These are phyloP conservation scores for Coryphaenoides rupestris DNA, from an alignment of 2,113 vertebrate species.

Conservation along the genomic window DNA sequence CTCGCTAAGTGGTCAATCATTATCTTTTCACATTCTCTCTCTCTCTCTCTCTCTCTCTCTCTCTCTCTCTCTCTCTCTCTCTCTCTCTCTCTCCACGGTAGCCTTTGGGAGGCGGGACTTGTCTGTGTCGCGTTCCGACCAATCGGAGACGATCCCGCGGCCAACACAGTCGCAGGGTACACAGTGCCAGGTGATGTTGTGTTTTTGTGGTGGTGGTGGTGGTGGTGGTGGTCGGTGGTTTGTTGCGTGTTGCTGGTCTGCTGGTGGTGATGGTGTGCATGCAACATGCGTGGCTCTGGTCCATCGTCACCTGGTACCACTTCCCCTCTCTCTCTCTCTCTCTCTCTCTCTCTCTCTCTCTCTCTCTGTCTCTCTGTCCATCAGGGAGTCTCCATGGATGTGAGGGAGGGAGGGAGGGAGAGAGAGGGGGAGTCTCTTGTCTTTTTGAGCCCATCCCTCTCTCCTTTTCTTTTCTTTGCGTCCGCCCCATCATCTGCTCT, in stretches of 20 bases:
- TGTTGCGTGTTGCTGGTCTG: conserved; percentile 39
- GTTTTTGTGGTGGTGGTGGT: background rate
- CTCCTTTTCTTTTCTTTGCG: conserved; percentile 4
- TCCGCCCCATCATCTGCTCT: conserved; percentile 29
- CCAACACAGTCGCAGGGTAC: conserved; percentile 65
- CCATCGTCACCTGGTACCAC: conserved; percentile 16
- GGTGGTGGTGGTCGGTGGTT: background rate
- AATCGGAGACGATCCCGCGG: background rate
- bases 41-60: conserved; percentile 56
- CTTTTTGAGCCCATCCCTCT: background rate
- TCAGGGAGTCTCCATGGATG: too few species aligned
- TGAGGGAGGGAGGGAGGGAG: background rate
- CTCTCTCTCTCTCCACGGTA: conserved; percentile 9
- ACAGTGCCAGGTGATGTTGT: conserved; percentile 39
- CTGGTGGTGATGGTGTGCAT: conserved; percentile 83
- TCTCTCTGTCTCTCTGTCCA: conserved; percentile 9
- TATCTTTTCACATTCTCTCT: conserved; percentile 17
- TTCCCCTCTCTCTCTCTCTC: conserved; percentile 38
- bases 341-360: conserved; percentile 11
- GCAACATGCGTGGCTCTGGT: conserved; percentile 92
- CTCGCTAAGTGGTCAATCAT: background rate
- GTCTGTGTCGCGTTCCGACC: too few species aligned
- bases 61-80: too few species aligned
- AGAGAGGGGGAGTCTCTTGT: too few species aligned
- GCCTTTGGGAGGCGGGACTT: too few species aligned